Evolutionary conservation across 1,140 invertebrate species (phyloP), one percentile per base, ranked within the genome.

Genomic region (Drusus annulatus): DNA sequence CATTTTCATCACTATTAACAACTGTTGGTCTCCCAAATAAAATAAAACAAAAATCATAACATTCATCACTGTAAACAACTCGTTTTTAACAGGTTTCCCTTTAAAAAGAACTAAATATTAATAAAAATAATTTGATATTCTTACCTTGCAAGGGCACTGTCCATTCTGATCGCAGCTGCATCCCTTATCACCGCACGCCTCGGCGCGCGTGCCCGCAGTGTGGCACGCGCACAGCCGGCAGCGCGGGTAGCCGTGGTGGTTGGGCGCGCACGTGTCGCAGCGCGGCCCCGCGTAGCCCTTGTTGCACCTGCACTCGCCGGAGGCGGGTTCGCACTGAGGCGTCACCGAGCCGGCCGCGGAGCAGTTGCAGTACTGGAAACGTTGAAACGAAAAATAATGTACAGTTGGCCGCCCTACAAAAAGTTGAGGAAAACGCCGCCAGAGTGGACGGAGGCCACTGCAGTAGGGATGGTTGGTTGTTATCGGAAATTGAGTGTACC

Each of bases 221-320:
- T 95, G 89, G 86, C 97, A 98, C 63, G 93, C 91, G 86, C 97
- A 98, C 10, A 93, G 92, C 36, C 92, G 90, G 86, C 98, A 99
- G 45, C 93, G 91, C 0, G 98, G 97, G 88, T 96, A 98, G 10
- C 96, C 96, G 86, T 94, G 98, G 87, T 95, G 96, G 0, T 97
- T 97, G 54, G 92, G 89, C 4, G 93, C 91, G 86, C 98, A 99
- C 17, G 88, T 89, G 78, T 96, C 92, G 87, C 98, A 99, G 68
- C 92, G 92, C 3, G 91, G 87, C 0, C 96, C 96, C 17, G 92
- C 91, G 88, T 94, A 99, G 16, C 96, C 97, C 62, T 92, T 90
- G 4, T 93, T 91, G 87, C 98, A 99, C 8, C 89, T 87, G 87
- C 98, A 99, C 84, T 94, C 92, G 0, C 98, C 98, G 21, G 92